These are phyloP conservation scores for Sus cebifrons DNA, from an alignment of 2,797 vertebrate species.

Conservation along the genomic window DNA sequence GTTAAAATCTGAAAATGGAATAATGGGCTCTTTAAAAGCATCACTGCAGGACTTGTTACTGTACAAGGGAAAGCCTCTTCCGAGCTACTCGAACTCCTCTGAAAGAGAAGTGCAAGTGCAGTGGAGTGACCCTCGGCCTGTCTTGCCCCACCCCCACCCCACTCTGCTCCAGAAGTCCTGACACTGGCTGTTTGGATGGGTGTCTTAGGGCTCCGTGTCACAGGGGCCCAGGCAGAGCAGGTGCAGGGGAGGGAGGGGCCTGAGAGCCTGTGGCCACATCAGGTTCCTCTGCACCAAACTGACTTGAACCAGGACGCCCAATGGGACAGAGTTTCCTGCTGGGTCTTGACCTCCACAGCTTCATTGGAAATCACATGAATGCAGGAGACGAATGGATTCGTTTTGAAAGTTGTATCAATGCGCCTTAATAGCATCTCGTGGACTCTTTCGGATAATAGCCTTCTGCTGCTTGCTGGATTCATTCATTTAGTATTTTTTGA, in stretches of 20 bases:
- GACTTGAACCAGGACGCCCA: neutral
- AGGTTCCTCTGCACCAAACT: neutral
- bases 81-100: neutral
- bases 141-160: neutral
- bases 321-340: neutral
- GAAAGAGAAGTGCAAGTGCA: rapidly evolving
- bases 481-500: neutral
- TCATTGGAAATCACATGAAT: neutral
- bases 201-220: rapidly evolving
- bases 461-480: neutral
- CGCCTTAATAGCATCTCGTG: rapidly evolving
- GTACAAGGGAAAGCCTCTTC: neutral
- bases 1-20: conserved; percentile 49
- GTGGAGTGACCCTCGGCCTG: neutral
- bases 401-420: rapidly evolving
- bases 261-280: rapidly evolving
- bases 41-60: neutral
- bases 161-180: rapidly evolving
- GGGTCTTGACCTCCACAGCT: neutral
- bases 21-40: neutral
- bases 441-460: neutral
- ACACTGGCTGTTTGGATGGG: rapidly evolving
- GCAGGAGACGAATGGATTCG: rapidly evolving
- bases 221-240: neutral
- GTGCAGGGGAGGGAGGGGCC: rapidly evolving